Percentiles rank a stretch among this genome's conserved stretches.
phyloP scores from a whole-genome alignment of 2,888 invertebrate species.

The Xylota segnis region DNA sequence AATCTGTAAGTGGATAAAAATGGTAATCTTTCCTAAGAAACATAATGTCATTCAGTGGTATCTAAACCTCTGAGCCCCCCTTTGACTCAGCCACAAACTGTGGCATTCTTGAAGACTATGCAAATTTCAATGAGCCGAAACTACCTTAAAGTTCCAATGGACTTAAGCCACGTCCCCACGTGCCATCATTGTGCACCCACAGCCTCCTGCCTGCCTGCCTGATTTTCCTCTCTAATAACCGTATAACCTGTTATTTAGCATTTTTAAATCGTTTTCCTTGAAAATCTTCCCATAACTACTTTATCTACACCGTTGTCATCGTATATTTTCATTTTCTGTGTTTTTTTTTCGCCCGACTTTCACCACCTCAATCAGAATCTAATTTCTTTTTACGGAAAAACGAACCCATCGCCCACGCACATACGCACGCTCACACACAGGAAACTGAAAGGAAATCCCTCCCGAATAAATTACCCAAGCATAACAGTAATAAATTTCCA shows the following conservation, averaged over 20 bases:
- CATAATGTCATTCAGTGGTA: no score
- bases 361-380: constrained; percentile 25
- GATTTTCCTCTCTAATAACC: not conserved
- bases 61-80: no score
- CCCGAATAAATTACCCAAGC: constrained; percentile 43
- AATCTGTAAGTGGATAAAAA: no score
- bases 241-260: constrained; percentile 10
- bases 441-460: constrained; percentile 30
- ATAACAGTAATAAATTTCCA: constrained; percentile 57
- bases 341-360: not conserved
- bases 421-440: not conserved
- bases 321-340: not conserved
- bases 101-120: not conserved
- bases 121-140: not conserved
- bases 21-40: no score
- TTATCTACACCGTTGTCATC: not conserved
- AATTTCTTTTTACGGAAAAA: constrained; percentile 22
- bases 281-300: not conserved
- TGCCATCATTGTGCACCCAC: not conserved
- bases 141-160: not conserved
- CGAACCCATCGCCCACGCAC: not conserved
- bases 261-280: constrained; percentile 4
- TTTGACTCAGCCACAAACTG: no score
- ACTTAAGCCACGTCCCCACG: not conserved
- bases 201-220: not conserved